Percentiles rank a stretch among this genome's conserved stretches.
phyloP scores from a whole-genome alignment of 2,888 invertebrate genomes.

The Euphydryas editha region DNA sequence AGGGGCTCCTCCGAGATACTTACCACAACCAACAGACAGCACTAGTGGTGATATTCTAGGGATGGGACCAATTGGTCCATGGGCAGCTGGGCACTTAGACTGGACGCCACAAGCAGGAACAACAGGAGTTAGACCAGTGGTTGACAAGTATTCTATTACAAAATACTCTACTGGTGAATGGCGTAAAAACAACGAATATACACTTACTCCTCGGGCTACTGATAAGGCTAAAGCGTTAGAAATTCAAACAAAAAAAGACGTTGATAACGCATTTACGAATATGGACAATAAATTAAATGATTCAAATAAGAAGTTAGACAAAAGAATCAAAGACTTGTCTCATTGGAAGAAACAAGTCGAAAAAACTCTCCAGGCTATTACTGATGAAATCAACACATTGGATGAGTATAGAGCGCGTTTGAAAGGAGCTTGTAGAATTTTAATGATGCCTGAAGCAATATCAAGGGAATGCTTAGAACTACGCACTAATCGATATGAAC shows the following conservation, averaged over 20 bases:
- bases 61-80: slow-evolving; percentile 84
- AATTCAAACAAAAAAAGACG: slow-evolving; percentile 54
- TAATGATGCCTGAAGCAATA: slow-evolving; percentile 89
- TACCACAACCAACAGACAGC: slow-evolving; percentile 71
- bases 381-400: slow-evolving; percentile 86
- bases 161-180: slow-evolving; percentile 89
- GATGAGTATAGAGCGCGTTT: slow-evolving; percentile 86
- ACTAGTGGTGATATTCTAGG: slow-evolving; percentile 72
- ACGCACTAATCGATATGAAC: slow-evolving; percentile 87
- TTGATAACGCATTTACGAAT: slow-evolving; percentile 83
- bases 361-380: slow-evolving; percentile 84
- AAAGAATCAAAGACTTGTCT: slow-evolving; percentile 72
- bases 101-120: slow-evolving; percentile 89
- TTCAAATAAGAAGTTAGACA: slow-evolving; percentile 63
- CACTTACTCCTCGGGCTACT: slow-evolving; percentile 66
- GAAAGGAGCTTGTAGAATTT: slow-evolving; percentile 86
- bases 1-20: slow-evolving; percentile 68
- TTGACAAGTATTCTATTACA: slow-evolving; percentile 90
- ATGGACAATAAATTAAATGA: slow-evolving; percentile 79
- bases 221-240: slow-evolving; percentile 64
- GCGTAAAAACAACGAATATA: slow-evolving; percentile 84
- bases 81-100: slow-evolving; percentile 90
- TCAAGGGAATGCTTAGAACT: slow-evolving; percentile 88
- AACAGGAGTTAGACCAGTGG: slow-evolving; percentile 90
- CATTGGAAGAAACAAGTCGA: slow-evolving; percentile 88